A percentile compares a stretch with the other conserved stretches of the same genome.
Conservation (phyloP, 2,888 invertebrate species). For the Dasypolia templi region DNA sequence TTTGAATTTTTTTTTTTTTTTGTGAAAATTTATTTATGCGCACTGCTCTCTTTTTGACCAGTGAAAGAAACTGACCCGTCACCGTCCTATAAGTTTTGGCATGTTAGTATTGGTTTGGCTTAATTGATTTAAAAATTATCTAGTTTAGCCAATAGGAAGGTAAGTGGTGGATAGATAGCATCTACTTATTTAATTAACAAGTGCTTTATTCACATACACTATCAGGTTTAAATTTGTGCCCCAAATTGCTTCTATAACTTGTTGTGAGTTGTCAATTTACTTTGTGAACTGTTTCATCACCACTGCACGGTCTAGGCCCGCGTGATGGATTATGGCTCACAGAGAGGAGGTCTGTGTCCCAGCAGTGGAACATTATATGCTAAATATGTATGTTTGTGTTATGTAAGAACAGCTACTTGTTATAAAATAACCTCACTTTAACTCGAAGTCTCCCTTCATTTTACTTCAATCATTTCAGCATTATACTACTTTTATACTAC, state of each 20-base stretch:
- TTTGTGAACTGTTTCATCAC: neutral
- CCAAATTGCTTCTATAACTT: too few relatives aligned
- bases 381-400: neutral
- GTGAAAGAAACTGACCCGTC: neutral
- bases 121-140: neutral
- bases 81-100: neutral
- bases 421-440: neutral
- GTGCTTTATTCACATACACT: too few relatives aligned
- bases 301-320: neutral
- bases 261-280: neutral
- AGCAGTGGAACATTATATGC: neutral
- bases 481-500: too few relatives aligned
- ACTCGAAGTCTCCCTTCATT: neutral
- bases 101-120: neutral
- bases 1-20: conserved; percentile 1
- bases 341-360: neutral
- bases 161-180: too few relatives aligned
- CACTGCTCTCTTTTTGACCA: neutral
- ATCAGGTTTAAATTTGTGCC: too few relatives aligned
- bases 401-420: neutral
- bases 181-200: too few relatives aligned
- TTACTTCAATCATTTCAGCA: neutral
- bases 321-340: neutral
- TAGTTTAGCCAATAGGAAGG: too few relatives aligned
- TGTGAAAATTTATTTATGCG: neutral